Evolutionary conservation across 2,113 vertebrate genomes (phyloP).

Genomic region (Brienomyrus brachyistius): DNA sequence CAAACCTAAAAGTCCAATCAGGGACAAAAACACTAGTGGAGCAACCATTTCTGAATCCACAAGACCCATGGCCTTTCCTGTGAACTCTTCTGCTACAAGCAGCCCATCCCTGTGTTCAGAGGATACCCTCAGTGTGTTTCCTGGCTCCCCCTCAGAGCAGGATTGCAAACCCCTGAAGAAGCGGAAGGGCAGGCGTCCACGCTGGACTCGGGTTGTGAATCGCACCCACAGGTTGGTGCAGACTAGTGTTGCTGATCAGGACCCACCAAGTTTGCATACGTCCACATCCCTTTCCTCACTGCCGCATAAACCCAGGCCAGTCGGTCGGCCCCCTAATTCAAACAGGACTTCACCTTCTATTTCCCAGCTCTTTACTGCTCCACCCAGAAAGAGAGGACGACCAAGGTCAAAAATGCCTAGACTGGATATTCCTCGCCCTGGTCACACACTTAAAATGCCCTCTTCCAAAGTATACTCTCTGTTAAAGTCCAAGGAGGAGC

Average conservation of each 20-base stretch:
- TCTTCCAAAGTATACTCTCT: conserved; percentile 68
- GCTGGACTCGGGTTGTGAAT: conserved; percentile 83
- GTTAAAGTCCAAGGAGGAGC: conserved; percentile 64
- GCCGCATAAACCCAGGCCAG: conserved; percentile 34
- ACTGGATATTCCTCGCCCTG: conserved; percentile 60
- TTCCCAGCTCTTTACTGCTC: conserved; percentile 34
- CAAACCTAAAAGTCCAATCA: conserved; percentile 53
- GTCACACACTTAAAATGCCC: conserved; percentile 64
- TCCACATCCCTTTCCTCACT: conserved; percentile 29
- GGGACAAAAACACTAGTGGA: conserved; percentile 41
- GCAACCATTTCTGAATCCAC: conserved; percentile 41
- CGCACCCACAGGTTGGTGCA: conserved; percentile 47
- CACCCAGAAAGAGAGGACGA: conserved; percentile 71
- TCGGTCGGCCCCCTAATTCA: conserved; percentile 35
- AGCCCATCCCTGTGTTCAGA: conserved; percentile 29
- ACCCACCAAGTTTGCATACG: conserved; percentile 29
- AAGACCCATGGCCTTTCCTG: conserved; percentile 30
- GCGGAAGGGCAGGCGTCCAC: conserved; percentile 77
- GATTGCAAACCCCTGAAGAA: conserved; percentile 80
- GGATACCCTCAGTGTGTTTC: neutral
- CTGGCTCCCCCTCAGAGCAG: conserved; percentile 49
- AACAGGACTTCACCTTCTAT: conserved; percentile 40
- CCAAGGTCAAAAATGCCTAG: conserved; percentile 71
- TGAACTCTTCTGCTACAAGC: conserved; percentile 26
- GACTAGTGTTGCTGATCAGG: conserved; percentile 40